Base-by-base conservation (phyloP, 1,140 invertebrate species). In the Campoletis sonorensis region DNA sequence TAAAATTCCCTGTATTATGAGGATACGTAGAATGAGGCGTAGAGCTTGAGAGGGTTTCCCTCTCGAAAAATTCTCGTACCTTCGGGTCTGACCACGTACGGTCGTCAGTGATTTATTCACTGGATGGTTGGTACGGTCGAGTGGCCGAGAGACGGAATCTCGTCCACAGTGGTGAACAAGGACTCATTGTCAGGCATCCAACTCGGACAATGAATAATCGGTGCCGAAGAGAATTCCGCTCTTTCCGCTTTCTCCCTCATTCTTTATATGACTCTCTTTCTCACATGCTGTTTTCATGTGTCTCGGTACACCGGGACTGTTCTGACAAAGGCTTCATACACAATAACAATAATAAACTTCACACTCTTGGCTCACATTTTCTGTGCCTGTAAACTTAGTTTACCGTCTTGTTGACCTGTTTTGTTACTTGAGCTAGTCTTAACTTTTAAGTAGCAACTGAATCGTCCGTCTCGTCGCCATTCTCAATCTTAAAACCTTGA, bases 181-280 rank as follows among this genome's bases (percentile, higher is more conserved):
- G 54, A 77, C 73, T 77, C 73, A 77, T 77, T 77, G 73, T 77
- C 73, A 61, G 73, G 4, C 26, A 30, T 27, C 73, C 73, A 77
- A 64, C 37, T 77, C 27, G 73, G 73, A 77, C 73, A 77, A 77
- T 77, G 73, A 77, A 61, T 77, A 77, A 77, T 77, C 73, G 73
- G 49, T 64, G 73, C 30, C 54, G 64, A 77, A 54, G 73, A 54
- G 51, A 77, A 27, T 54, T 75, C 18, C 5, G 11, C 54, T 64
- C 54, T 27, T 71, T 26, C 26, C 70, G 40, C 70, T 49, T 15
- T 72, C 70, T 72, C 70, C 26, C 40, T 40, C 37, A 26, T 21
- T 72, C 16, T 49, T n/a, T 11, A 1, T 21, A 21, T 73, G 23
- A 21, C n/a, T 73, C 40, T n/a, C 54, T 18, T 11, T 45, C 11